These are phyloP conservation scores for Himalopsyche kuldschensis DNA, from an alignment of 2,888 invertebrate genomes.

Conservation along the genomic window DNA sequence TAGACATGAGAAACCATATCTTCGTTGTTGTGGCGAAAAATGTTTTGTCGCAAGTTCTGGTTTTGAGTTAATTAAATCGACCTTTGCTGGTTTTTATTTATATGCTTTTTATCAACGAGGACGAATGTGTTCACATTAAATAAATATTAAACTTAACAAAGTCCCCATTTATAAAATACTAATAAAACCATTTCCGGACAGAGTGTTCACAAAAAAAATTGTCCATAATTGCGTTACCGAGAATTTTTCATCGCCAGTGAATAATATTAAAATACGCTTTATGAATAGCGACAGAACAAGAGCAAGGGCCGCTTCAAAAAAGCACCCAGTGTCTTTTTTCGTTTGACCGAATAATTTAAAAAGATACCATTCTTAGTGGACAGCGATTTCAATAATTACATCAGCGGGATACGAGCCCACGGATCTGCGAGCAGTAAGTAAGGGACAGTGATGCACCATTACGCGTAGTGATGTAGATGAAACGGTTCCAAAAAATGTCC, in stretches of 20 bases:
- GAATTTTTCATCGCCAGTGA: not conserved
- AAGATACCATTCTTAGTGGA: constrained; percentile 17
- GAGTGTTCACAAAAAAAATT: not conserved
- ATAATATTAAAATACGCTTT: not conserved
- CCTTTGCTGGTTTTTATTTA: too few species aligned
- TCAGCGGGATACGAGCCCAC: constrained; percentile 14
- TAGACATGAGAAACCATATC: too few species aligned
- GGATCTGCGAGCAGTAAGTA: not conserved
- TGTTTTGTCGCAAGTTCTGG: too few species aligned
- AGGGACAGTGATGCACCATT: not conserved
- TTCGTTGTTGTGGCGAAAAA: too few species aligned
- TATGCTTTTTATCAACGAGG: too few species aligned
- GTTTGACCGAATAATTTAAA: constrained; percentile 22
- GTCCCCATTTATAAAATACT: not conserved
- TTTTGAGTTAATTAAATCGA: too few species aligned
- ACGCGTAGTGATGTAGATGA: not conserved
- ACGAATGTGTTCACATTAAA: too few species aligned
- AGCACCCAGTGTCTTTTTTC: not conserved
- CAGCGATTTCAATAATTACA: constrained; percentile 31
- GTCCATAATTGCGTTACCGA: not conserved
- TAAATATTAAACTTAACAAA: not conserved
- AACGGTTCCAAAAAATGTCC: not conserved
- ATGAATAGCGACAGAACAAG: not conserved
- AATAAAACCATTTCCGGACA: not conserved
- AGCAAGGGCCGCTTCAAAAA: not conserved